A percentile compares a stretch with the other conserved stretches of the same genome.
phyloP scores from a whole-genome alignment of 2,888 invertebrate genomes.

The Tyria jacobaeae region DNA sequence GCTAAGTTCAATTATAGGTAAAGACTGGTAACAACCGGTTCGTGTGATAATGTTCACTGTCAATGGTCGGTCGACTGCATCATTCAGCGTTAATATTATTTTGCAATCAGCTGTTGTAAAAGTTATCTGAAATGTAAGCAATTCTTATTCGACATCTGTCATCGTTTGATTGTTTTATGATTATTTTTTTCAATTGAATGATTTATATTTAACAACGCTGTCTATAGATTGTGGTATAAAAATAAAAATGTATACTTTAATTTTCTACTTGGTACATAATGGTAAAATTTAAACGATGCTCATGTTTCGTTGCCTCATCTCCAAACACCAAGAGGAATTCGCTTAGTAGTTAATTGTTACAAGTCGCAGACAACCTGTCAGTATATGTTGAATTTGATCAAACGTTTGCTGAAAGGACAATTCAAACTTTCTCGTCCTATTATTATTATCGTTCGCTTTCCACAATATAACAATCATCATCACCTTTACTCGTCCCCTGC shows the following conservation, averaged over 20 bases:
- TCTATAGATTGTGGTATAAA: neutral
- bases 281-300: too few relatives aligned
- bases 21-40: conserved; percentile 69
- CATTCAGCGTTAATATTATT: conserved; percentile 67
- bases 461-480: too few relatives aligned
- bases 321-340: too few relatives aligned
- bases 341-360: too few relatives aligned
- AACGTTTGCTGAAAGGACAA: too few relatives aligned
- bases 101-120: conserved; percentile 62
- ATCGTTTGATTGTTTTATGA: conserved; percentile 49
- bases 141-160: conserved; percentile 56
- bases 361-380: too few relatives aligned
- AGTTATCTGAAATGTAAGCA: conserved; percentile 57
- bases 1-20: conserved; percentile 63
- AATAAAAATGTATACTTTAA: neutral
- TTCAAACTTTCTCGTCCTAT: too few relatives aligned
- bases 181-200: conserved; percentile 46
- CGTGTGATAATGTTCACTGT: conserved; percentile 68
- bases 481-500: too few relatives aligned
- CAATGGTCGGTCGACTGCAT: conserved; percentile 72
- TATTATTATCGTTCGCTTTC: too few relatives aligned
- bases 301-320: too few relatives aligned
- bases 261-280: too few relatives aligned
- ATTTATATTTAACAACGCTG: conserved; percentile 42
- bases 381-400: too few relatives aligned